phyloP scores from a whole-genome alignment of 2,797 vertebrate species.

The Fratercula arctica region DNA sequence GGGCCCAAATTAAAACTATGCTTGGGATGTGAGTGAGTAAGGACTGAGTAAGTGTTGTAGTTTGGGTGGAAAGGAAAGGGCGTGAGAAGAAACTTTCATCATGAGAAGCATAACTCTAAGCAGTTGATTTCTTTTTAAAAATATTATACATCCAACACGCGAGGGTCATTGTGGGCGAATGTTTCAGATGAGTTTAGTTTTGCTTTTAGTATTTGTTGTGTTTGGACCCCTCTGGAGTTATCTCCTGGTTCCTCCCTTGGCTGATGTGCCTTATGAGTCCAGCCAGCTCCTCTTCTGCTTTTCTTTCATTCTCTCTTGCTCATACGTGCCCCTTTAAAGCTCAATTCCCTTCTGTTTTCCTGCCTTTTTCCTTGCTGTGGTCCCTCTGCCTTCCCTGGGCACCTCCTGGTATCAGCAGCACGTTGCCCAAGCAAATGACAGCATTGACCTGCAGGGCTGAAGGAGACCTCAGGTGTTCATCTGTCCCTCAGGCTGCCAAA shows the following conservation, averaged over 20 bases:
- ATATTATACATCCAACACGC: background rate
- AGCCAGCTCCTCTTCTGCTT: background rate
- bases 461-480: background rate
- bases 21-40: background rate
- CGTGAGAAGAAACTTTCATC: background rate
- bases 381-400: background rate
- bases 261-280: background rate
- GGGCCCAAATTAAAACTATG: background rate
- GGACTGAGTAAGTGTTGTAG: background rate
- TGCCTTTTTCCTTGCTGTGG: background rate
- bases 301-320: background rate
- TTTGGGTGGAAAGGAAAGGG: background rate
- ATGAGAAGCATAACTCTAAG: background rate
- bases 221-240: background rate
- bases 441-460: background rate
- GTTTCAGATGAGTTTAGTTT: background rate
- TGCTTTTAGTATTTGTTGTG: background rate
- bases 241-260: background rate
- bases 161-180: background rate
- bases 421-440: background rate
- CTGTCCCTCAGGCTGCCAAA: background rate
- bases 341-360: background rate
- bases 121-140: background rate
- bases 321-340: background rate
- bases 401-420: background rate